Percentiles rank a stretch among this genome's conserved stretches.
Conservation (phyloP, 2,888 invertebrate genomes). For the Nebria brevicollis region DNA sequence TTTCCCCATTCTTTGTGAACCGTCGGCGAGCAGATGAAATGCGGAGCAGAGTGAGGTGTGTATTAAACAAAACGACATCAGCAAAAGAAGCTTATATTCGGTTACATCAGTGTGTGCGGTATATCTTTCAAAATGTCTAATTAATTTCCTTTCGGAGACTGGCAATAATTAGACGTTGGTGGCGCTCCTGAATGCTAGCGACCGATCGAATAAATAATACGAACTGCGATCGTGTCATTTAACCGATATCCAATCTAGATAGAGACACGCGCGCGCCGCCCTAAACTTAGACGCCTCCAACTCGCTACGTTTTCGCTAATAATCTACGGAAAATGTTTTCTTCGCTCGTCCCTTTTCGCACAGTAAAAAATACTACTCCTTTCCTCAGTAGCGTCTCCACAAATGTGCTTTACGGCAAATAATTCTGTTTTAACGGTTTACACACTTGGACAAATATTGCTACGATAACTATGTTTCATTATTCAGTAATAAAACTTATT, state of each 20-base stretch:
- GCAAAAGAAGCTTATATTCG: neutral
- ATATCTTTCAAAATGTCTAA: conserved; percentile 44
- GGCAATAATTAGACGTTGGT: conserved; percentile 33
- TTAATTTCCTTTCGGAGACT: conserved; percentile 44
- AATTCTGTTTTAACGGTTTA: too few species aligned
- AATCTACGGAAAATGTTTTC: conserved; percentile 29
- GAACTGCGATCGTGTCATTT: conserved; percentile 44
- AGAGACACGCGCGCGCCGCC: neutral
- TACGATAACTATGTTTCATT: too few species aligned
- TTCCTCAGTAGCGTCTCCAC: neutral
- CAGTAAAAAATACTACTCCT: neutral
- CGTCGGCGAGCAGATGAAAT: neutral
- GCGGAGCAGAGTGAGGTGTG: neutral
- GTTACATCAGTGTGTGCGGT: neutral
- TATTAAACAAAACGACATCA: conserved; percentile 27
- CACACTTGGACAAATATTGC: too few species aligned
- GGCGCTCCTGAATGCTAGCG: conserved; percentile 11
- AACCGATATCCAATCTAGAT: conserved; percentile 46
- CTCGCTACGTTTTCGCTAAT: conserved; percentile 28
- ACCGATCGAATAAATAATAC: conserved; percentile 38
- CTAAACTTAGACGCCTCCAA: neutral
- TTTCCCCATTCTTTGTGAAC: neutral
- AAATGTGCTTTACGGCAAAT: neutral
- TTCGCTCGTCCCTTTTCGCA: conserved; percentile 9
- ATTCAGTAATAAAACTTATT: too few species aligned